phyloP scores from a whole-genome alignment of 2,113 vertebrate species.

The Neogobius melanostomus region DNA sequence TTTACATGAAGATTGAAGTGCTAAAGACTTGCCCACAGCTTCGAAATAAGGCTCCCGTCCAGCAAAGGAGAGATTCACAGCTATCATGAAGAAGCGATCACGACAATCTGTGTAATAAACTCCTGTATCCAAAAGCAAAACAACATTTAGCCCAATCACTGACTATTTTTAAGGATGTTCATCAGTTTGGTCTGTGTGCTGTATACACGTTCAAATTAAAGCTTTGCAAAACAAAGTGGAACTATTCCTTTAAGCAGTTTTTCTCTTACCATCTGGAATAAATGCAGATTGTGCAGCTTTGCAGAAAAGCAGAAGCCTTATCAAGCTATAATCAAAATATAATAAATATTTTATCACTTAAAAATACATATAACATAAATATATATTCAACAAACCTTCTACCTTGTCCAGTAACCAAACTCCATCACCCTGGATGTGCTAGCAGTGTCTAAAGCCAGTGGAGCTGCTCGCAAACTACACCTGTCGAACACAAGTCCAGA shows the following conservation, averaged over 20 bases:
- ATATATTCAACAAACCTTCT: not conserved
- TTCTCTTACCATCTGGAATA: not conserved
- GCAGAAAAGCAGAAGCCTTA: not conserved
- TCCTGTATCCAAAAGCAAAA: conserved; percentile 6
- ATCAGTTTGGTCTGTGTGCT: no score
- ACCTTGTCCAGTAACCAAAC: not conserved
- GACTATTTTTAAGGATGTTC: no score
- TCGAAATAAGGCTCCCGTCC: conserved; percentile 38
- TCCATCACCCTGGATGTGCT: not conserved
- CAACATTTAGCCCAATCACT: not conserved
- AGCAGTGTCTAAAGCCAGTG: conserved; percentile 2
- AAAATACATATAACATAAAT: not conserved
- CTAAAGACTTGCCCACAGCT: conserved; percentile 47
- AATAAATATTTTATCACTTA: not conserved
- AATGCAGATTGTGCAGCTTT: not conserved
- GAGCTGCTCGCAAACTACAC: not conserved
- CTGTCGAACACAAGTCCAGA: not conserved
- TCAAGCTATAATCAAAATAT: not conserved
- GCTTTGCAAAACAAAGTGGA: no score
- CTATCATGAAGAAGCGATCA: conserved; percentile 47
- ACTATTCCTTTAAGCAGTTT: not conserved
- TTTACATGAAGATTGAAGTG: not conserved
- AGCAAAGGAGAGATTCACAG: conserved; percentile 28
- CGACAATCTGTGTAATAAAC: conserved; percentile 34
- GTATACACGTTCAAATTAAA: no score